A percentile compares a stretch with the other conserved stretches of the same genome.
Conservation (phyloP, 2,888 invertebrate species). For the Lasioglossum vierecki region DNA sequence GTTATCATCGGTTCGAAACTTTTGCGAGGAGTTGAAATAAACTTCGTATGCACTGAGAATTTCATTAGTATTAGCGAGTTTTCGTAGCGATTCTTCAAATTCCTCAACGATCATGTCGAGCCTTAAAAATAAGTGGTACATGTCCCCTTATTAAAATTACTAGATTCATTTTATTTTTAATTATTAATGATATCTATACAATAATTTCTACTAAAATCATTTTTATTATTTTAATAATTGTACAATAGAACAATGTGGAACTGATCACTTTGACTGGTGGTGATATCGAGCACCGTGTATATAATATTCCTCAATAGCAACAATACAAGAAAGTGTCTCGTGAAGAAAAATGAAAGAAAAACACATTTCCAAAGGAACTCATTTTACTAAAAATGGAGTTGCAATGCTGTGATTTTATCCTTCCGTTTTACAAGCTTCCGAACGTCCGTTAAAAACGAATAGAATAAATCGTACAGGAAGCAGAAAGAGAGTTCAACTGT, state of each 20-base stretch:
- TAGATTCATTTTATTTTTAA: too few relatives aligned
- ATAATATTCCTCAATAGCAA: not conserved
- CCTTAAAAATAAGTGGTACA: too few relatives aligned
- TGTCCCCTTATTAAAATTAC: too few relatives aligned
- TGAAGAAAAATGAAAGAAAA: not conserved
- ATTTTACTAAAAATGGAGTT: not conserved
- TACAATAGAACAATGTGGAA: too few relatives aligned
- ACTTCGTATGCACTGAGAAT: not conserved
- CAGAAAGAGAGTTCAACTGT: slow-evolving; percentile 1
- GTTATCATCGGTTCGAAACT: not conserved
- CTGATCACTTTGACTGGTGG: too few relatives aligned
- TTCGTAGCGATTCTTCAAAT: not conserved
- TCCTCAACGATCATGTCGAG: not conserved
- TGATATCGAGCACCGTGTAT: not conserved
- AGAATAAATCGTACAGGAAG: not conserved
- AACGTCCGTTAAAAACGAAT: not conserved
- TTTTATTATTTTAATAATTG: too few relatives aligned
- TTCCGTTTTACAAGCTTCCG: not conserved
- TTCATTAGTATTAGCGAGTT: not conserved
- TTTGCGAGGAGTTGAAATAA: not conserved
- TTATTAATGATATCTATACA: too few relatives aligned
- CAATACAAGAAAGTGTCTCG: not conserved
- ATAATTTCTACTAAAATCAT: too few relatives aligned
- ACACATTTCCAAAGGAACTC: not conserved
- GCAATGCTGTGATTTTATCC: not conserved